Evolutionary conservation across 2,888 invertebrate genomes (phyloP), one percentile per base, ranked within the genome.

Genomic region (Bellardia bayeri): DNA sequence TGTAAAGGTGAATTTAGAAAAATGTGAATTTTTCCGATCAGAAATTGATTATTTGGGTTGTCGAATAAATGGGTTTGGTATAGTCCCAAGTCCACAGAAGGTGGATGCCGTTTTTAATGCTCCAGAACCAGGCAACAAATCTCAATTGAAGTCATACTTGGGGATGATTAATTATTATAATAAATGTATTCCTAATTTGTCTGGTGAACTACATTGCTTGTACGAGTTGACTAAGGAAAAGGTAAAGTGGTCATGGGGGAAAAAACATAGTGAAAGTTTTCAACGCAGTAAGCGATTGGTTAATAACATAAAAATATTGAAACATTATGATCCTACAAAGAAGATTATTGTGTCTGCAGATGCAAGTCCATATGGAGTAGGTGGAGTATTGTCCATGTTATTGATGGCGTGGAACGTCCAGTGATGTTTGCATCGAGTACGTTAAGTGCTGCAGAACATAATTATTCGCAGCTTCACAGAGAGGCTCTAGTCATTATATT

Each of bases 11-110:
- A 88, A 88, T 63, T 69, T 88, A 1, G 64, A 87, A 2, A 87
- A 89, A 71, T 88, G 86, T 33, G 49, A 83, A 66, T 89, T 88
- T 85, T 89, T 88, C 40, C 40, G 69, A 68, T 45, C 54, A 5
- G 64, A 66, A 56, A 79, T 79, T 49, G 61, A 86, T n/a, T 86
- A 86, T 54, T 74, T 89, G 63, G 86, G 88, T 1, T 86, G 84
- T 42, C 7, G 45, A 30, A 83, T 86, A 33, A 76, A 54, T 40
- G 54, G 16, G 16, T 30, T 49, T 51, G 86, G 86, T 9, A 84
- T 86, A 51, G 75, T 49, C 45, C 86, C 85, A 16, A 83, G 79
- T 64, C 30, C 54, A 37, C 54, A 74, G 30, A 86, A 88, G 14
- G 49, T 79, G 3, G 58, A 79, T 23, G 79, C 69, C 2, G 56